Conservation (phyloP, 2,113 vertebrate species). For the Tachuris rubrigastra region DNA sequence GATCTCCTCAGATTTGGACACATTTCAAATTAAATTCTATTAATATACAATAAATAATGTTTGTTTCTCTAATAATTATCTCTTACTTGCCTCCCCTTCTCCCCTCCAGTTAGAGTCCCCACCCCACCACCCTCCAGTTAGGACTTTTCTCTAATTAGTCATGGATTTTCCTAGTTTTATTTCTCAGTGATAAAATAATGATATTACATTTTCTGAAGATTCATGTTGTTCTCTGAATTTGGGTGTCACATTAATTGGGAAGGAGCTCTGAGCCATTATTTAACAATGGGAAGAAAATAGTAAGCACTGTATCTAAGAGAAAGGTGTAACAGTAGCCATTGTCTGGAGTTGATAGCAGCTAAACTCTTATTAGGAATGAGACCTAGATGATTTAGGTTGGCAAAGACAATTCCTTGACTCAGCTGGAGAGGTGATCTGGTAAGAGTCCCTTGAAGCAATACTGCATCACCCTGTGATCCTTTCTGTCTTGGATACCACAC, state of each 20-base stretch:
- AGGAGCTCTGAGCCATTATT: neutral
- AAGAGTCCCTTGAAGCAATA: neutral
- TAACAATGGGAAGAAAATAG: neutral
- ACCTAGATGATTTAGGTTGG: neutral
- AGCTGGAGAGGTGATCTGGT: neutral
- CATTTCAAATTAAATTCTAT: neutral
- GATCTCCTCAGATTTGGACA: neutral
- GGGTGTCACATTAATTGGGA: neutral
- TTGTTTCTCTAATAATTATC: neutral
- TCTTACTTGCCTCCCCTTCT: neutral
- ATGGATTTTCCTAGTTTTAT: neutral
- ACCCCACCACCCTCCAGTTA: neutral
- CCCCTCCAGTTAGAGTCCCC: neutral
- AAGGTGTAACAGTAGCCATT: neutral
- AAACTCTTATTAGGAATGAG: neutral
- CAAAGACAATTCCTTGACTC: neutral
- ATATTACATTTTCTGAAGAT: neutral
- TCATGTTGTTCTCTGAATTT: neutral
- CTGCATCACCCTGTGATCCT: neutral
- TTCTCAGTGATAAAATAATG: neutral
- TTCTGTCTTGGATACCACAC: neutral
- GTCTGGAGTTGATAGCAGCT: neutral
- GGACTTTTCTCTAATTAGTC: neutral
- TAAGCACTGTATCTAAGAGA: neutral
- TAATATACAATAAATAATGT: neutral